Conservation (phyloP, 1,140 invertebrate species). For the Diploscapter pachys region DNA sequence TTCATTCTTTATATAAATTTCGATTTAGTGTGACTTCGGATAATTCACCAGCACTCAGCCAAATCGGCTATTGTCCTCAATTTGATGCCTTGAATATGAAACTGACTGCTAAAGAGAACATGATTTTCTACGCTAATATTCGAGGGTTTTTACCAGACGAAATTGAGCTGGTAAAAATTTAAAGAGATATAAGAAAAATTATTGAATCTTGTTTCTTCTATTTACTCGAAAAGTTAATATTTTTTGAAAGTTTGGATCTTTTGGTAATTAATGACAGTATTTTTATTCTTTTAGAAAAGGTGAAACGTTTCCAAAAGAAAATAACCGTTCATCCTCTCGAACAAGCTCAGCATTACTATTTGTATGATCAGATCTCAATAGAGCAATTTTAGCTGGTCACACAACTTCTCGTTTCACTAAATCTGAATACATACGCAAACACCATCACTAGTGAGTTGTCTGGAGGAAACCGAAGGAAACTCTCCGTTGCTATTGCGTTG, state of each 20-base stretch:
- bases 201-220: too few species aligned
- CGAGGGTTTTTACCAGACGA: conserved; percentile 62
- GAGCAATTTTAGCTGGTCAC: conserved; percentile 57
- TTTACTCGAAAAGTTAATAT: too few species aligned
- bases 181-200: background rate
- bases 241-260: too few species aligned
- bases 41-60: background rate
- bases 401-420: conserved; percentile 61
- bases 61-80: conserved; percentile 75
- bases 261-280: background rate
- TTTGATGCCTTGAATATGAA: conserved; percentile 75
- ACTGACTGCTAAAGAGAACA: conserved; percentile 67
- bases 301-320: background rate
- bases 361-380: too few species aligned
- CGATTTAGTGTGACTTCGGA: background rate
- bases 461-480: conserved; percentile 88
- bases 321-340: background rate
- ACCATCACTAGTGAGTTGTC: conserved; percentile 61
- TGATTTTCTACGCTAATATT: conserved; percentile 64
- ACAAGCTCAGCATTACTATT: too few species aligned
- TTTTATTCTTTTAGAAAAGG: too few species aligned
- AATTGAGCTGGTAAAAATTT: conserved; percentile 54
- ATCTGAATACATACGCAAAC: conserved; percentile 59
- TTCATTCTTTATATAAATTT: conserved; percentile 1
- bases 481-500: conserved; percentile 85